Conservation (phyloP, 1,140 invertebrate species). For the Saccostrea glomerata region DNA sequence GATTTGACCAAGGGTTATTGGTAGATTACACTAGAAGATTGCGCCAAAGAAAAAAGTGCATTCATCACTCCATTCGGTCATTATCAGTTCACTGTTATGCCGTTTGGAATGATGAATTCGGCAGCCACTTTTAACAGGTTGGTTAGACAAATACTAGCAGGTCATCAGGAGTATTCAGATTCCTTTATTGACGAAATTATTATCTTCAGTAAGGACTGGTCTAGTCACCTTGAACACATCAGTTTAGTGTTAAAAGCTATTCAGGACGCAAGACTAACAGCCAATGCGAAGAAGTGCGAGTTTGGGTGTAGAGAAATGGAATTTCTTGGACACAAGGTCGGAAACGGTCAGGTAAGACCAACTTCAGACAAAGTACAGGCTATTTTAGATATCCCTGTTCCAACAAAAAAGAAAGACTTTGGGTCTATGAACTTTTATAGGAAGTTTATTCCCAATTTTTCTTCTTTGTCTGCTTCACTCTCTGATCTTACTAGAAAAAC, state of each 20-base stretch:
- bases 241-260: conserved; percentile 34
- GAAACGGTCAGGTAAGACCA: conserved; percentile 66
- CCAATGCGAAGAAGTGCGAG: conserved; percentile 58
- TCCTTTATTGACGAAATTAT: conserved; percentile 55
- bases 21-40: conserved; percentile 75
- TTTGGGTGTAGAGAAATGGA: conserved; percentile 53
- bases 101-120: too few species aligned
- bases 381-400: conserved; percentile 71
- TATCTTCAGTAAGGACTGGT: conserved; percentile 46
- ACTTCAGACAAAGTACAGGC: conserved; percentile 72
- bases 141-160: conserved; percentile 64
- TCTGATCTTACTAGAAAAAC: conserved; percentile 49
- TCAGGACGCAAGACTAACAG: conserved; percentile 46
- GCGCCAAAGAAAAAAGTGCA: conserved; percentile 53
- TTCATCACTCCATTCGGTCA: conserved; percentile 37
- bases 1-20: conserved; percentile 80
- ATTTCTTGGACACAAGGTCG: conserved; percentile 59
- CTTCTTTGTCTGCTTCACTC: conserved; percentile 62
- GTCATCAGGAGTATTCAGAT: conserved; percentile 30
- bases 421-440: conserved; percentile 57
- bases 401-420: conserved; percentile 71
- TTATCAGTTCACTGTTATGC: too few species aligned
- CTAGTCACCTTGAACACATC: conserved; percentile 54
- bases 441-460: conserved; percentile 37
- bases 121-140: conserved; percentile 63